Conservation (phyloP, 2,113 vertebrate species). For the Gulo gulo region DNA sequence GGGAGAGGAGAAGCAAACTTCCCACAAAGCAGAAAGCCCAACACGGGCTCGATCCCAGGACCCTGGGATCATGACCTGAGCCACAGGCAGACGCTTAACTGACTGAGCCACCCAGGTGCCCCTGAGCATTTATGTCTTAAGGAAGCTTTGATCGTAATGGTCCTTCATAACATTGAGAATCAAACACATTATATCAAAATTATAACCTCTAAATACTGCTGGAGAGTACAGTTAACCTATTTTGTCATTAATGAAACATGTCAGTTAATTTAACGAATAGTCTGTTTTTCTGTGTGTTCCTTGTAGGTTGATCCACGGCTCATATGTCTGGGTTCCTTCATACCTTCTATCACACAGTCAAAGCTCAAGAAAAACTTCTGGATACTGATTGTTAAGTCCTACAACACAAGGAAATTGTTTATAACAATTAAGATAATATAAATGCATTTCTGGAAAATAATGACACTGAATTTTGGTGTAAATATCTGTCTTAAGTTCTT, state of each 20-base stretch:
- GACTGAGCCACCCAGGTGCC: too few species aligned
- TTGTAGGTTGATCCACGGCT: too few species aligned
- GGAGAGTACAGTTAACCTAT: background rate
- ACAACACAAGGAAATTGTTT: background rate
- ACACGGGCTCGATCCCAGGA: too few species aligned
- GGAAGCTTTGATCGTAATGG: background rate
- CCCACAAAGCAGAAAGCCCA: too few species aligned
- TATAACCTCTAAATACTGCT: background rate
- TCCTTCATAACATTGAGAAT: background rate
- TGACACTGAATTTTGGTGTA: background rate
- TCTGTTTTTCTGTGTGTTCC: background rate
- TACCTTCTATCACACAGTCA: background rate
- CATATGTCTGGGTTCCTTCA: background rate
- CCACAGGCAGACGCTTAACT: too few species aligned
- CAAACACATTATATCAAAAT: background rate
- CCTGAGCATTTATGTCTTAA: background rate
- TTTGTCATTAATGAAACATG: background rate
- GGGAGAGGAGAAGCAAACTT: too few species aligned
- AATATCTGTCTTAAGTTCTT: background rate
- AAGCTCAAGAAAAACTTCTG: background rate
- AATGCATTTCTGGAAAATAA: background rate
- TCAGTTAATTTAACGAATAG: background rate
- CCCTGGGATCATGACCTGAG: too few species aligned
- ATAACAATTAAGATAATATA: background rate
- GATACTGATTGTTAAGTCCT: background rate